These are phyloP conservation scores for Microplitis demolitor DNA, from an alignment of 1,140 invertebrate species.

Conservation along the genomic window DNA sequence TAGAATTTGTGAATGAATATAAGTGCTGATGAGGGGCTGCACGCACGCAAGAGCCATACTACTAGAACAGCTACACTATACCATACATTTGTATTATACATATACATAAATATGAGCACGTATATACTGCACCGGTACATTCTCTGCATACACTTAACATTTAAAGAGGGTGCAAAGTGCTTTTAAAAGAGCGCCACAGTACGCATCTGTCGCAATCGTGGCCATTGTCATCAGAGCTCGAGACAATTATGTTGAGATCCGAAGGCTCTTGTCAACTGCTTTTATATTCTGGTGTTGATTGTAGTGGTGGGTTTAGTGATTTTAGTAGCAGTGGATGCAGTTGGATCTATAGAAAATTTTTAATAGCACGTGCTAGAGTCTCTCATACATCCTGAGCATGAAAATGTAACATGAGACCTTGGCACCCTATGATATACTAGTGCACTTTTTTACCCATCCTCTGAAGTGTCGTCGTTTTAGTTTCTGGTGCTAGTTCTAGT, in stretches of 20 bases:
- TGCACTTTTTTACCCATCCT: background rate
- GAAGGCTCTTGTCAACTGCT: background rate
- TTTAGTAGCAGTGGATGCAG: background rate
- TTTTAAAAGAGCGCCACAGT: background rate
- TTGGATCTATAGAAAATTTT: background rate
- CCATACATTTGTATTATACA: no score
- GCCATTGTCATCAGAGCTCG: background rate
- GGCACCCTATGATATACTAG: background rate
- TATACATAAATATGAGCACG: no score
- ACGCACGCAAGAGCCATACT: no score
- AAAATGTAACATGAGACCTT: slow-evolving; percentile 19
- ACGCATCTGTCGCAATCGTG: slow-evolving; percentile 7
- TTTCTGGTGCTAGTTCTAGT: background rate
- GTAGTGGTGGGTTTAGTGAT: no score
- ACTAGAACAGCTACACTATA: no score
- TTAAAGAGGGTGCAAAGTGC: slow-evolving; percentile 1
- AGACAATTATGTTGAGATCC: background rate
- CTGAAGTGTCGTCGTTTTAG: background rate
- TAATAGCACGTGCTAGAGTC: background rate
- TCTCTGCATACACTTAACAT: background rate
- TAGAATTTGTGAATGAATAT: background rate
- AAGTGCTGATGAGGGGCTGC: background rate
- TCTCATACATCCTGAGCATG: background rate
- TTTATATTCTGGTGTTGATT: no score
- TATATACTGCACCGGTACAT: background rate